Evolutionary conservation across 2,888 invertebrate species (phyloP).

Genomic region (Amphipyra berbera): DNA sequence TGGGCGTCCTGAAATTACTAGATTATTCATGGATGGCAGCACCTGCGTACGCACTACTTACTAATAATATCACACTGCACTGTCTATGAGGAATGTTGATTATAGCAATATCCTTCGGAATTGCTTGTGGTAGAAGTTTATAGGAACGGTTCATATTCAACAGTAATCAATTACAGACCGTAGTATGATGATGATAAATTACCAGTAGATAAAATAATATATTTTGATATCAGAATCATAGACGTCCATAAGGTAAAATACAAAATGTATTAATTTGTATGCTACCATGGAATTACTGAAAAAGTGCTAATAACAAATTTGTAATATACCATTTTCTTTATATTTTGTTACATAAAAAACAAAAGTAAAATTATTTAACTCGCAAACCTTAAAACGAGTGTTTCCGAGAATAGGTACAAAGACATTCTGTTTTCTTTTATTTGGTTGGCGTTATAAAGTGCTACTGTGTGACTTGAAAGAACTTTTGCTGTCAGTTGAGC

Average conservation of each 20-base stretch:
- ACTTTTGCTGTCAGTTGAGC: constrained; percentile 61
- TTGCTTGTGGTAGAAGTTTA: constrained; percentile 23
- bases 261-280: no score
- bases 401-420: constrained; percentile 15
- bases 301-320: constrained; percentile 10
- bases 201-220: constrained; percentile 36
- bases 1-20: constrained; percentile 49
- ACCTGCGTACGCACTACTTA: constrained; percentile 19
- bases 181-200: constrained; percentile 48
- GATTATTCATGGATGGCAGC: constrained; percentile 39
- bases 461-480: constrained; percentile 46
- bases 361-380: constrained; percentile 26
- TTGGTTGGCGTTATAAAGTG: constrained; percentile 45
- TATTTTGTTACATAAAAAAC: constrained; percentile 8
- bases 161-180: constrained; percentile 43
- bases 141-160: constrained; percentile 33
- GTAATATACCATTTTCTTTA: constrained; percentile 1
- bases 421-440: constrained; percentile 33
- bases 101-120: constrained; percentile 44
- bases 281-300: no score
- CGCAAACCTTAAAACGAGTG: constrained; percentile 34
- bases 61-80: constrained; percentile 32
- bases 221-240: constrained; percentile 1
- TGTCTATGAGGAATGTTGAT: constrained; percentile 27
- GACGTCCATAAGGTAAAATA: background rate